Evolutionary conservation across 2,113 vertebrate species (phyloP), one percentile per base, ranked within the genome.

Genomic region (Lampris megalopsis): DNA sequence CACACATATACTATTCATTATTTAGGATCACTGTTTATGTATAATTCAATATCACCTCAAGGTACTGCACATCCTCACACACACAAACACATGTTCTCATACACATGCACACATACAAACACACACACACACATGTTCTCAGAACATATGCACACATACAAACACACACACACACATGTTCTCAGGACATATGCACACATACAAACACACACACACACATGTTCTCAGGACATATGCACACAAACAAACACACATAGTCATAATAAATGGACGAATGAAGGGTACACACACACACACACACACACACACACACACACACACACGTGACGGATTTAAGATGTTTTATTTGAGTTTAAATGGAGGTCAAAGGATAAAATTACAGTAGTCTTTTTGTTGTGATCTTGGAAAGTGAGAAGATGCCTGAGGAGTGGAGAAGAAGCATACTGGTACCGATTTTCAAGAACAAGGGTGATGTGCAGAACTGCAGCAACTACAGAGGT

Each of bases 41-140:
- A 81, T 89, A 75, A 89, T 88, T 89, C 3, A 90, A 56, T 42
- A 54, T 35, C 61, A 64, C 69, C 75, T 79, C 49, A 86, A 58
- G 82, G 80, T 88, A 87, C 84, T 76, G 77, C 65, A 77, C 66
- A 43, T 68, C 41, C 42, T 6, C 37, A 58, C 64, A 68, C 48
- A 59, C 63, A 72, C 71, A 80, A 81, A 74, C 63, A 68, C 43
- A 24, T 38, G n/a, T n/a, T n/a, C n/a, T n/a, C n/a, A n/a, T n/a
- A n/a, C n/a, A n/a, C n/a, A n/a, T 76, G 85, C 52, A 85, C 86
- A 76, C 10, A 85, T 88, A 85, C 13, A 85, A 47, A 45, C 35
- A 10, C 62, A 64, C 67, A 11, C 49, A 52, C 49, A 52, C 49
- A 45, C n/a, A n/a, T n/a, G n/a, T n/a, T n/a, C n/a, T n/a, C n/a